These are phyloP conservation scores for Nyctereutes procyonoides DNA, from an alignment of 2,113 vertebrate genomes.

Conservation along the genomic window DNA sequence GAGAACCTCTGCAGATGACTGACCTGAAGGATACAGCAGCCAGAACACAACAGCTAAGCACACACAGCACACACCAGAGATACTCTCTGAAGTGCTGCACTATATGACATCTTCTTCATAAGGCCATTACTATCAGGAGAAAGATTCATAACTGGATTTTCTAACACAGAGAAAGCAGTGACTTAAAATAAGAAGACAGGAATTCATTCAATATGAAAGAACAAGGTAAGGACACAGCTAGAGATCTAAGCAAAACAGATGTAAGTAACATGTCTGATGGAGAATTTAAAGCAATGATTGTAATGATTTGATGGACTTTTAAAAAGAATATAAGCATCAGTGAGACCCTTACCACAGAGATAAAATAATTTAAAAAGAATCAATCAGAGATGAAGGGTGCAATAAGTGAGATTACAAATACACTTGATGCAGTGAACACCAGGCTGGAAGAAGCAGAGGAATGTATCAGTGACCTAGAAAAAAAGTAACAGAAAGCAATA, in stretches of 20 bases:
- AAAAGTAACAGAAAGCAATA: background rate
- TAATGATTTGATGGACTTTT: background rate
- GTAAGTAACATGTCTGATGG: background rate
- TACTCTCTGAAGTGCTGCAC: background rate
- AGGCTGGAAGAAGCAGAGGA: background rate
- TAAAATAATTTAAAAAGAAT: background rate
- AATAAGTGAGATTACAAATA: background rate
- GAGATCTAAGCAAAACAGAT: background rate
- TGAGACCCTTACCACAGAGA: background rate
- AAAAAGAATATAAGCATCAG: background rate
- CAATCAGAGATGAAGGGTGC: background rate
- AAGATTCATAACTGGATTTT: background rate
- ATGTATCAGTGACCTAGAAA: background rate
- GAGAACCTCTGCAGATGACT: background rate
- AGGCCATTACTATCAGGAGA: background rate
- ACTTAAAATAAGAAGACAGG: background rate
- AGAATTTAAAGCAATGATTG: background rate
- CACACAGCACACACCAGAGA: background rate
- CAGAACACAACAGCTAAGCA: background rate
- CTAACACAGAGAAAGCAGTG: background rate
- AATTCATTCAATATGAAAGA: background rate
- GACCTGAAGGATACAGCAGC: background rate
- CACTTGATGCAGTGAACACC: background rate
- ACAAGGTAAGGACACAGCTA: background rate
- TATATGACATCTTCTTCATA: background rate